Percentiles rank a stretch among this genome's conserved stretches.
Conservation (phyloP, 2,113 vertebrate species). For the Cyprinodon variegatus region DNA sequence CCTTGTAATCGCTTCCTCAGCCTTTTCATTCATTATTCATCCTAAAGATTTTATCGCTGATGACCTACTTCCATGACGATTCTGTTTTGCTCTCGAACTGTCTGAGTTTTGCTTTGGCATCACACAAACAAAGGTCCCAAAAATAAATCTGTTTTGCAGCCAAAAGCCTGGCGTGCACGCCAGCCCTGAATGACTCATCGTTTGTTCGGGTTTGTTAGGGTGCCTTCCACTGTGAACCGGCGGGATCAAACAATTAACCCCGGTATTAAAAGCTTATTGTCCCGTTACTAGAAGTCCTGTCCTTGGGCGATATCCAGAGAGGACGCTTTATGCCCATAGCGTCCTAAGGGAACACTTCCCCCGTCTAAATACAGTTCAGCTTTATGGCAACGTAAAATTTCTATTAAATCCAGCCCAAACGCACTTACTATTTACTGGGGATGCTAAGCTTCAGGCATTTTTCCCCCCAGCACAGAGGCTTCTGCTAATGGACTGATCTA, state of each 20-base stretch:
- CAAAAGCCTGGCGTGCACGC: neutral
- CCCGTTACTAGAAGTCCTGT: constrained; percentile 55
- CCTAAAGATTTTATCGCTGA: constrained; percentile 16
- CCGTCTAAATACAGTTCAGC: constrained; percentile 15
- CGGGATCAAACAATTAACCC: constrained; percentile 57
- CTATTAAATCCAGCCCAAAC: neutral
- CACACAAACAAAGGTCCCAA: constrained; percentile 29
- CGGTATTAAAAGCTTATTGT: constrained; percentile 61
- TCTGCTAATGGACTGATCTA: constrained; percentile 60
- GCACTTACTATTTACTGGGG: neutral
- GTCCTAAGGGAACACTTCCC: constrained; percentile 22
- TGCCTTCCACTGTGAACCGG: constrained; percentile 55
- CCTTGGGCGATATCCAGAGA: constrained; percentile 43
- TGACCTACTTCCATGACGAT: neutral
- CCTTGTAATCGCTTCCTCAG: neutral
- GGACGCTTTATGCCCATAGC: neutral
- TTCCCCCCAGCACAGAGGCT: constrained; percentile 21
- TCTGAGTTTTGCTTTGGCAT: constrained; percentile 34
- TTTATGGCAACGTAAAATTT: constrained; percentile 1
- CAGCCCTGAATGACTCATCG: constrained; percentile 39
- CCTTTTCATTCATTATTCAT: neutral
- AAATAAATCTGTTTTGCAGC: constrained; percentile 16
- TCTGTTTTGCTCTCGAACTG: constrained; percentile 4
- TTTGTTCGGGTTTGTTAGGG: constrained; percentile 48
- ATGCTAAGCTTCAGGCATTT: constrained; percentile 21